Base-by-base conservation (phyloP, 2,888 invertebrate species). In the Lasioglossum vierecki region DNA sequence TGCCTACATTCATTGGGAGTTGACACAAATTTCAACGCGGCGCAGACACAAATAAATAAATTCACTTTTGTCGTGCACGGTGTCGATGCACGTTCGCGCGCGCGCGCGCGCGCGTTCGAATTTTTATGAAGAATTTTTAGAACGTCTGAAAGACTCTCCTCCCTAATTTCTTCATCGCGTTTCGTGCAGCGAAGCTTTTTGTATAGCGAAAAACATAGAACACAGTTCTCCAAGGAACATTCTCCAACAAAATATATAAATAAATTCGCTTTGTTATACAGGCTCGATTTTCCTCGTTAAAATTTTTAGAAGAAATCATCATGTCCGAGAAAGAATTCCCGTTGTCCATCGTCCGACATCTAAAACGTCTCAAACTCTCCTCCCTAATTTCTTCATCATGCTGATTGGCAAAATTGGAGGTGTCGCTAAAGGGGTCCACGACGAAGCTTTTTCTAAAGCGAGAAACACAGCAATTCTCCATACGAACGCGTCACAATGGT, bases 401-500 rank as follows among this genome's bases (percentile, higher is more conserved):
- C 44, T 80, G 66, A 79, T 68, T 57, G 49, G 30, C 75, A n/a
- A 49, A 44, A 76, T 26, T 18, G 15, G 30, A 46, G 46, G 13
- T 30, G 60, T 2, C 60, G 1, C 0, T 2, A 3, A n/a, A 1
- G 13, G 4, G 15, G 15, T 30, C 5, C 26, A 15, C 30, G 30
- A 15, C 60, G 72, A 15, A 35, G 49, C 39, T 39, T 57, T 72
- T 41, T 22, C 18, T 15, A 15, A 35, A 44, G 15, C 5, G 44
- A 35, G 35, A 71, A 49, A 26, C 72, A 4, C 2, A 53, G 35
- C 41, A 80, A 80, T 66, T 78, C 26, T 49, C 22, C 18, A 30
- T 15, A 15, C 13, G 57, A 80, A 81, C 73, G 63, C 68, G 74
- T 44, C 30, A 15, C 35, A n/a, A 68, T 66, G 79, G 49, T 74